Base-by-base conservation (phyloP, 1,140 invertebrate species). In the Phocides pigmalion region DNA sequence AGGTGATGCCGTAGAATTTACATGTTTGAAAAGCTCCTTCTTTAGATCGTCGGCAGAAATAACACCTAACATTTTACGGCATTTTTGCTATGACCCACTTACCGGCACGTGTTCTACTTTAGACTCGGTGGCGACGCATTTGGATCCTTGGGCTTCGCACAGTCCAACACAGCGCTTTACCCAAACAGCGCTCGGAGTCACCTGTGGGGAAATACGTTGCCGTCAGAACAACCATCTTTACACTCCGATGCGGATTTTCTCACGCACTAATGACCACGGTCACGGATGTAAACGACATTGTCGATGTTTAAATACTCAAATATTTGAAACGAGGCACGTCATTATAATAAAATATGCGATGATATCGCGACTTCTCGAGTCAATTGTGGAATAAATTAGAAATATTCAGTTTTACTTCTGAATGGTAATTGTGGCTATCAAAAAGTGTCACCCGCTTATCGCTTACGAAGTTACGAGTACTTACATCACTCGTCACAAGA, bases 81-180 rank as follows among this genome's bases (percentile, higher is more conserved):
- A n/a, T n/a, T n/a, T n/a, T n/a, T n/a, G n/a, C n/a, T n/a, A n/a
- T n/a, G n/a, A n/a, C n/a, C n/a, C n/a, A 77, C 86, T 84, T 72
- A 90, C 88, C 50, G 88, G 84, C 66, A 90, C 78, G 22, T 79
- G 64, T 28, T 83, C 73, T 11, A 66, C 79, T 17, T 46, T 70
- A 11, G 66, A 84, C 20, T 80, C 75, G 8, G 70, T 77, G 16
- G 86, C 66, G 16, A 83, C 69, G 68, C 88, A 90, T 14, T 75
- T 66, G 28, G 82, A 80, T 15, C 81, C 81, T 0, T 66, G 54
- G 42, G 69, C 68, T 9, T 83, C 82, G 72, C 92, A 93, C 22
- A 89, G 82, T 11, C 92, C 92, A 11, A 88, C 84, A 61, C 92
- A 93, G 12, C 88, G 79, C 68, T 92, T 92, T 17, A 92, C 91